Conservation (phyloP, 92 coral and sea anemone species). For the Isaurus tuberculatus region DNA sequence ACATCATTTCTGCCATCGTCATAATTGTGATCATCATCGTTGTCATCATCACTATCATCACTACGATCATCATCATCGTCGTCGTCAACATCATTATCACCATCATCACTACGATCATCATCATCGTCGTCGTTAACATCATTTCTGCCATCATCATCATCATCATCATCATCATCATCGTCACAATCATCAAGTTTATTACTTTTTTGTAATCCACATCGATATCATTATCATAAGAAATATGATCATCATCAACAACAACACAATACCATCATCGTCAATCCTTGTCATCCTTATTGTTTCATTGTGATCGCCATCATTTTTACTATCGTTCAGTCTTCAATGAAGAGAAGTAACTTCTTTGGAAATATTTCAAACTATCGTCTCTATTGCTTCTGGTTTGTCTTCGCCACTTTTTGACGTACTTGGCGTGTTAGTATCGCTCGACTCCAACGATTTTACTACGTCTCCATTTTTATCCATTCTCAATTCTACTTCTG, state of each 20-base stretch:
- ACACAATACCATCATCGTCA: too few relatives aligned
- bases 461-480: slow-evolving; percentile 30
- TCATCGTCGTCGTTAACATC: background rate
- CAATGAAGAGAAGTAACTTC: background rate
- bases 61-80: background rate
- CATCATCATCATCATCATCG: background rate
- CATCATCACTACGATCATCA: background rate
- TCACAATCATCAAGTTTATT: background rate
- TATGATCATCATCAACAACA: too few relatives aligned
- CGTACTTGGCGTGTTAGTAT: slow-evolving; percentile 16
- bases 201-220: too few relatives aligned
- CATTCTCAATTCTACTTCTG: slow-evolving; percentile 34
- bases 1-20: background rate
- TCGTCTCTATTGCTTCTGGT: slow-evolving; percentile 25
- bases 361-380: background rate
- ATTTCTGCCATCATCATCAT: too few relatives aligned
- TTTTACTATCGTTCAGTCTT: background rate
- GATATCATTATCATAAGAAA: too few relatives aligned
- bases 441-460: slow-evolving; percentile 26
- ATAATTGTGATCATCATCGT: too few relatives aligned
- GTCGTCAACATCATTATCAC: background rate
- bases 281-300: background rate
- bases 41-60: background rate
- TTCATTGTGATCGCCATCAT: too few relatives aligned
- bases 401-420: slow-evolving; percentile 1